Evolutionary conservation across 2,797 vertebrate genomes (phyloP).

Genomic region (Typhlichthys eigenmanni): DNA sequence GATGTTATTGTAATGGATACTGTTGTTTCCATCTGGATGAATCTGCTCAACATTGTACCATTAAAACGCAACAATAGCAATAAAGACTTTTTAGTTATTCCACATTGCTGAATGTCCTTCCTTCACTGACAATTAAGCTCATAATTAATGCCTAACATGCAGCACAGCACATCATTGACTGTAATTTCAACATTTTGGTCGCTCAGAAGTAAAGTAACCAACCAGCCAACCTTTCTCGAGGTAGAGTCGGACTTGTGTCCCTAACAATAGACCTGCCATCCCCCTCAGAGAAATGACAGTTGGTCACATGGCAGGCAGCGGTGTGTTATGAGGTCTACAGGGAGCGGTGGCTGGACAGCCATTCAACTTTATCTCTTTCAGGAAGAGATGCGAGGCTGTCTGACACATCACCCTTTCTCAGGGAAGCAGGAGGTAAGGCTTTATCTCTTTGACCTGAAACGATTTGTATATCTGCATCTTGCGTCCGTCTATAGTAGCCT

Average conservation of each 20-base stretch:
- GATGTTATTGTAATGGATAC: conserved; percentile 77
- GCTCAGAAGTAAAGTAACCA: no score
- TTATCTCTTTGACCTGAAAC: conserved; percentile 8
- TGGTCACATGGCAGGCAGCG: conserved; percentile 61
- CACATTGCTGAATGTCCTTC: conserved; percentile 35
- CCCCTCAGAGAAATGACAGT: conserved; percentile 45
- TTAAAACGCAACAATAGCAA: conserved; percentile 88
- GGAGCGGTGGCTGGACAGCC: conserved; percentile 17
- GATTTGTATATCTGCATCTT: no score
- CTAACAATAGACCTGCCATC: conserved; percentile 74
- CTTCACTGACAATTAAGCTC: neutral
- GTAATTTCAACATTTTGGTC: no score
- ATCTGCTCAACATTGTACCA: conserved; percentile 85
- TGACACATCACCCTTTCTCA: conserved; percentile 42
- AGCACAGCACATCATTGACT: no score
- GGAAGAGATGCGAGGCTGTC: conserved; percentile 38
- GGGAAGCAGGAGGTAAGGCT: conserved; percentile 67
- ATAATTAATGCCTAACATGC: neutral
- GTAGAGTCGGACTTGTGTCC: conserved; percentile 40
- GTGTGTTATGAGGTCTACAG: conserved; percentile 63
- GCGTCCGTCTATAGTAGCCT: no score
- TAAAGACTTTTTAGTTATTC: conserved; percentile 88
- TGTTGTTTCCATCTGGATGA: conserved; percentile 79
- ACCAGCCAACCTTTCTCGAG: no score
- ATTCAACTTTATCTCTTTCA: conserved; percentile 59